Percentiles rank a stretch among this genome's conserved stretches.
Evolutionary conservation across 1,140 invertebrate genomes (phyloP).

Genomic region (Musca vetustissima): DNA sequence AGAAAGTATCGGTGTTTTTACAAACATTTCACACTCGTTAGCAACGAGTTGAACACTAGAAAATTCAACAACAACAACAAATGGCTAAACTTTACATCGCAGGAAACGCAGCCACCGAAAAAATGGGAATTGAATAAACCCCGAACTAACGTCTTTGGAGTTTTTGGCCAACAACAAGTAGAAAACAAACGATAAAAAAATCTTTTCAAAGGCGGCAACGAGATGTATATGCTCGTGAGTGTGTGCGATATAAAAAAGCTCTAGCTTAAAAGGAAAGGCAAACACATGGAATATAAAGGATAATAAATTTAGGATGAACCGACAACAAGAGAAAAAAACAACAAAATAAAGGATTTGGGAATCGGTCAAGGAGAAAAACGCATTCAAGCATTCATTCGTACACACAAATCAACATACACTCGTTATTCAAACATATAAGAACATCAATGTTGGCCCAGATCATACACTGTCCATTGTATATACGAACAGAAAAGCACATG

Average conservation of each 20-base stretch:
- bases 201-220: neutral
- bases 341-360: slow-evolving; percentile 15
- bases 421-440: neutral
- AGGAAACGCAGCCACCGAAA: neutral
- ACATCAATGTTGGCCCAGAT: neutral
- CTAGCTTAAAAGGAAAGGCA: neutral
- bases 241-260: neutral
- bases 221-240: neutral
- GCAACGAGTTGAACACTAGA: neutral
- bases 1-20: neutral
- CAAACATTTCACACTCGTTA: slow-evolving; percentile 11
- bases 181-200: neutral
- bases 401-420: neutral
- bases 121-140: too few species aligned
- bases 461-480: neutral
- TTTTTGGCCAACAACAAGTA: neutral
- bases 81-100: neutral
- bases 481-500: too few species aligned
- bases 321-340: neutral
- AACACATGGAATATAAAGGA: slow-evolving; percentile 8
- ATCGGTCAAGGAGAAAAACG: slow-evolving; percentile 19
- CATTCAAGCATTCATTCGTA: slow-evolving; percentile 4
- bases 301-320: slow-evolving; percentile 15
- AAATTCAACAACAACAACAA: neutral
- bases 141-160: too few species aligned